phyloP scores from a whole-genome alignment of 2,888 invertebrate genomes.

The Synergus itoensis region DNA sequence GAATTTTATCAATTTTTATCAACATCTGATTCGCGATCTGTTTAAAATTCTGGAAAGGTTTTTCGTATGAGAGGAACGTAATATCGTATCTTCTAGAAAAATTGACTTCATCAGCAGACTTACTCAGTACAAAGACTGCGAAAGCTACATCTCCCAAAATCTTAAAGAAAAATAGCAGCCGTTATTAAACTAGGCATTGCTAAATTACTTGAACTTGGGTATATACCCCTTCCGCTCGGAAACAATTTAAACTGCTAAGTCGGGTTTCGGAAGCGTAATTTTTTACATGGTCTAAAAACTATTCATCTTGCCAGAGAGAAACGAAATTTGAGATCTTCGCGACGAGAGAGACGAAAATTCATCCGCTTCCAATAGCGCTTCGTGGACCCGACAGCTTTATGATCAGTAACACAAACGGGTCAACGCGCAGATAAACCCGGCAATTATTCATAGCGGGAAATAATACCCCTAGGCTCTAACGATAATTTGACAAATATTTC shows the following conservation, averaged over 20 bases:
- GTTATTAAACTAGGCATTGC: conserved; percentile 43
- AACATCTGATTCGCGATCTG: not conserved
- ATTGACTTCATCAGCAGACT: conserved; percentile 25
- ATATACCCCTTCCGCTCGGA: not conserved
- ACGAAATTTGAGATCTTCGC: conserved; percentile 18
- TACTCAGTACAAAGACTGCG: conserved; percentile 20
- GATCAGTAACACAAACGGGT: conserved; percentile 36
- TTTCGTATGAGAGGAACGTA: not conserved
- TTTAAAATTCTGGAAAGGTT: conserved; percentile 20
- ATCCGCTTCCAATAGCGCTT: conserved; percentile 17
- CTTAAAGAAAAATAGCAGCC: conserved; percentile 39
- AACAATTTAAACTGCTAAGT: conserved; percentile 12
- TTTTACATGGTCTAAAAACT: not conserved
- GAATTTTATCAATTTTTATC: conserved; percentile 27
- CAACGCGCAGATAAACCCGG: conserved; percentile 40
- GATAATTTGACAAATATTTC: conserved; percentile 23
- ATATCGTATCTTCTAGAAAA: conserved; percentile 13
- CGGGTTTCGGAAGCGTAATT: not conserved
- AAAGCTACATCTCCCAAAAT: conserved; percentile 23
- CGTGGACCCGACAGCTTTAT: conserved; percentile 22
- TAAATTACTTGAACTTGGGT: conserved; percentile 37
- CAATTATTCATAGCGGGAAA: conserved; percentile 29
- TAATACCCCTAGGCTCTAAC: conserved; percentile 29
- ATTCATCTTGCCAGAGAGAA: conserved; percentile 4
- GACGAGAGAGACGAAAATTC: conserved; percentile 33